Base-by-base conservation (phyloP, 2,888 invertebrate species). In the Xestobium rufovillosum region DNA sequence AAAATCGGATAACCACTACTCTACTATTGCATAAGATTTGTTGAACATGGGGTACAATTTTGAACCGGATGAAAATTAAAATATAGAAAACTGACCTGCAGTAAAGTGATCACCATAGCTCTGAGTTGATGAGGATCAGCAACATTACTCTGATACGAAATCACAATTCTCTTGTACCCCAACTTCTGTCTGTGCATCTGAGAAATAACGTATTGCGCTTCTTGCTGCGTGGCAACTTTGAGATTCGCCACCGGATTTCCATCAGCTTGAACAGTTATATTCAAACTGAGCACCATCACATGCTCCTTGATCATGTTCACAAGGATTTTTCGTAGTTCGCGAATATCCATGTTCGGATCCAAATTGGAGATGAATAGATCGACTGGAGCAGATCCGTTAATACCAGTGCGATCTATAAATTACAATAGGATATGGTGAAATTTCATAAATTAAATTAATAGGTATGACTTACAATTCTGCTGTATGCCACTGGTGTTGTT, bases 151-250 rank as follows among this genome's bases (percentile, higher is more conserved):
- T 78, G 75, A 41, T 83, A 73, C 1, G 84, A 77, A 48, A 91
- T 83, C 45, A 83, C 74, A 39, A 91, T 83, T 32, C 88, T 69
- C 53, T 86, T 83, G 47, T 80, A 80, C 4, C 85, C 90, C 38
- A 91, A 71, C 56, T 86, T 83, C 39, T 81, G 79, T 38, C 87
- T 77, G 63, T 91, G 90, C 31, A 90, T 70, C 55, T 86, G 81
- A 0, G 88, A 85, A 45, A 91, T 87, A 17, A 83, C 82, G 13
- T 76, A 70, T 35, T 80, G 74, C 1, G 80, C 80, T 44, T 86
- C 76, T 61, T 81, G 75, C 33, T 59, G 60, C 52, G 49, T 75
- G 63, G 40, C 73, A 67, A 91, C 76, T 53, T 76, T 75, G 0
- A 90, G 76, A 13, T 73, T 73, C 0, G 83, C 89, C 3, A 81